phyloP scores from a whole-genome alignment of 2,888 invertebrate genomes.

The Ctena decussata region DNA sequence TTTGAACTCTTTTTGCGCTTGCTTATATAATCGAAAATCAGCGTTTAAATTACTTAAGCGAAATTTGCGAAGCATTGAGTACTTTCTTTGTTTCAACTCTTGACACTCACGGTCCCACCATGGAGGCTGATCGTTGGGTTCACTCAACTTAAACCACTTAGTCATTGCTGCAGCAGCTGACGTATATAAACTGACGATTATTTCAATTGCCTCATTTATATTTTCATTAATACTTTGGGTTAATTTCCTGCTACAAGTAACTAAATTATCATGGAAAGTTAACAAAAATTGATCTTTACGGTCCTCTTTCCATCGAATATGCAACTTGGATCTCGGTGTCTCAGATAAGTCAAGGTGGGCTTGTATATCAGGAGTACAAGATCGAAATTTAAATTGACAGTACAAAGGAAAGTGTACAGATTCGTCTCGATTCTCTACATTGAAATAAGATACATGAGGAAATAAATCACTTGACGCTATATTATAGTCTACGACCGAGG shows the following conservation, averaged over 20 bases:
- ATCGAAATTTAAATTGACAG: too few relatives aligned
- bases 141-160: neutral
- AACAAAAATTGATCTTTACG: neutral
- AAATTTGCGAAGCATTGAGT: slow-evolving; percentile 7
- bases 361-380: too few relatives aligned
- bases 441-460: too few relatives aligned
- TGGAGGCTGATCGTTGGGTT: neutral
- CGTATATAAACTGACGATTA: neutral
- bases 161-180: neutral
- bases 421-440: too few relatives aligned
- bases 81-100: neutral
- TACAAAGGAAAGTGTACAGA: too few relatives aligned
- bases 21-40: neutral
- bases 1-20: slow-evolving; percentile 9
- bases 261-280: neutral
- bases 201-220: slow-evolving; percentile 2
- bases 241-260: neutral
- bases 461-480: too few relatives aligned
- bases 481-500: too few relatives aligned
- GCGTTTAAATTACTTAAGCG: neutral
- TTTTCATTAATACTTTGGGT: neutral
- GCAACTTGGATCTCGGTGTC: too few relatives aligned
- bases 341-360: too few relatives aligned
- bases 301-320: too few relatives aligned
- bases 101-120: slow-evolving; percentile 11